phyloP scores from a whole-genome alignment of 1,140 invertebrate species.

The Atta colombica region DNA sequence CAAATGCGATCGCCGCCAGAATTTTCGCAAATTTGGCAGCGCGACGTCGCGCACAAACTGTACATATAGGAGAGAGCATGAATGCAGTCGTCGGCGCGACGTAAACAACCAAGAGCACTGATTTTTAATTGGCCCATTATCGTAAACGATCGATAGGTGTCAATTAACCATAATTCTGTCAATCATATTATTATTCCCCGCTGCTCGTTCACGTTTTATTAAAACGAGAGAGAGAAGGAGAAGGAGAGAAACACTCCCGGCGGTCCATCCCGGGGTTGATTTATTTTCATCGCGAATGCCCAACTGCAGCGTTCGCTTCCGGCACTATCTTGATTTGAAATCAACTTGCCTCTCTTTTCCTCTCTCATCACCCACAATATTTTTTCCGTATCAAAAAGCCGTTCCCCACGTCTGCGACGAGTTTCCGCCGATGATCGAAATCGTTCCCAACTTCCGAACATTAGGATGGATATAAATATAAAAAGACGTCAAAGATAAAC shows the following conservation, averaged over 20 bases:
- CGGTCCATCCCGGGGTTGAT: slow-evolving; percentile 59
- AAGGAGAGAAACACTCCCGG: slow-evolving; percentile 37
- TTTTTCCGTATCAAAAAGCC: slow-evolving; percentile 63
- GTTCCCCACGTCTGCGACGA: slow-evolving; percentile 18
- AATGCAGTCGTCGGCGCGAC: slow-evolving; percentile 55
- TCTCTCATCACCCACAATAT: neutral
- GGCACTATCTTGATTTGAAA: slow-evolving; percentile 71
- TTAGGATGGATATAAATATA: neutral
- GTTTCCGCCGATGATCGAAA: slow-evolving; percentile 64
- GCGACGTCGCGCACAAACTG: slow-evolving; percentile 7
- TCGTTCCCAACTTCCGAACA: slow-evolving; percentile 24
- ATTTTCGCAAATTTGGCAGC: slow-evolving; percentile 60
- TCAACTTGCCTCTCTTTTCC: slow-evolving; percentile 27
- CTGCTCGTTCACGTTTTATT: slow-evolving; percentile 59
- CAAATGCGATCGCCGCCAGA: slow-evolving; percentile 50
- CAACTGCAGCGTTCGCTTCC: slow-evolving; percentile 69
- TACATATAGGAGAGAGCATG: slow-evolving; percentile 5
- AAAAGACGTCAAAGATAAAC: neutral
- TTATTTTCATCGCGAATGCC: slow-evolving; percentile 71
- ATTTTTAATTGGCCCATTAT: slow-evolving; percentile 78
- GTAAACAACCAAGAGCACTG: slow-evolving; percentile 74
- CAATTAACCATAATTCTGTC: slow-evolving; percentile 79
- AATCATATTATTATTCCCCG: slow-evolving; percentile 70
- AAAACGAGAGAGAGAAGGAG: slow-evolving; percentile 23
- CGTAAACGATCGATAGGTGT: slow-evolving; percentile 74